Evolutionary conservation across 2,113 vertebrate species (phyloP), one percentile per base, ranked within the genome.

Genomic region (Hypanus sabinus): DNA sequence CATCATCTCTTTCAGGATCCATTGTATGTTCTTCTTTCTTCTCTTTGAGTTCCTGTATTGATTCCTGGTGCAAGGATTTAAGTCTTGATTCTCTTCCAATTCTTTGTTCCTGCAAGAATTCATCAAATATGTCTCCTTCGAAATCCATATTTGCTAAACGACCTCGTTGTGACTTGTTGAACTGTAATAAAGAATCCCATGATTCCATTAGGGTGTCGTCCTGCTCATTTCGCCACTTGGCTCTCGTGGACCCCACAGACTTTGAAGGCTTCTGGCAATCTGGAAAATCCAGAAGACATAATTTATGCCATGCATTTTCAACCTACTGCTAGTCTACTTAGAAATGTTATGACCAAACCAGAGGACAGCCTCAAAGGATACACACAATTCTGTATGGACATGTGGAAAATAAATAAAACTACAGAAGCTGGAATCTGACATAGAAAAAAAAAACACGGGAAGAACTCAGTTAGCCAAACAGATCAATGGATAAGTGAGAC

Each of bases 111-210:
- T 98, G 98, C 75, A 99, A 96, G 95, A 99, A 98, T 95, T 99
- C 98, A 27, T 99, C 98, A 77, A 99, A 97, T 94, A 99, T 96
- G 96, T 99, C 98, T 0, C 98, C 97, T 94, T 98, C 98, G 68
- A 97, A 97, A 68, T 97, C 97, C 96, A 97, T 96, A 96, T 97
- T 97, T 20, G 98, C 98, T 96, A 99, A 98, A 94, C 99, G 97
- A 1, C 99, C 99, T 0, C 97, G 97, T 93, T 99, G 99, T 94
- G 97, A 97, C 91, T 97, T 98, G 96, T 99, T 97, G 33, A 99
- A 99, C 95, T 98, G 98, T 0, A 96, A 96, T 94, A 98, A 97
- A 4, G 98, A 99, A 94, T 97, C 97, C 98, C 98, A 99, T 0
- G 98, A 99, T 94, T 98, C 98, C 91, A 96, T 97, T 76, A 99